These are phyloP conservation scores for Lethenteron camtschaticum DNA, from an alignment of 2,113 vertebrate species.

Conservation along the genomic window DNA sequence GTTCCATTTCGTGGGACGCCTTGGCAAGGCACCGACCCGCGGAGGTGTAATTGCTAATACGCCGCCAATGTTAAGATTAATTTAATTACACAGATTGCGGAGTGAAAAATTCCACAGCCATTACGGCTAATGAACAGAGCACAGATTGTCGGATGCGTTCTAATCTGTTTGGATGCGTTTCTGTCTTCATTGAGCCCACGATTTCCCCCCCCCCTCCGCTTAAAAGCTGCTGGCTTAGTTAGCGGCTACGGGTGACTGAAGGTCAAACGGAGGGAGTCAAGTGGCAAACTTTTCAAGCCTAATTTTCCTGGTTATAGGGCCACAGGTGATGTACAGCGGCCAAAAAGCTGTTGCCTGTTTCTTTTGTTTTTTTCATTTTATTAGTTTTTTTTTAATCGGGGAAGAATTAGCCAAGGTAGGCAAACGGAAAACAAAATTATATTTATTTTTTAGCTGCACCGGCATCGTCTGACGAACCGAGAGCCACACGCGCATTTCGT, in stretches of 20 bases:
- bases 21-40: conserved; percentile 1
- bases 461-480: no score
- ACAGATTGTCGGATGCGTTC: not conserved
- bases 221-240: not conserved
- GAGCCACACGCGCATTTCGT: no score
- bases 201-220: not conserved
- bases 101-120: not conserved
- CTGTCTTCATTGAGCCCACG: conserved; percentile 1
- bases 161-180: not conserved
- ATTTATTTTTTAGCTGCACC: no score
- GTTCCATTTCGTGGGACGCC: not conserved
- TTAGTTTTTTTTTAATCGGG: no score
- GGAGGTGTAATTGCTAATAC: not conserved
- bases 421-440: no score
- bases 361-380: no score
- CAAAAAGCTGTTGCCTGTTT: no score
- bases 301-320: no score
- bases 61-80: conserved; percentile 2
- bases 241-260: not conserved
- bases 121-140: conserved; percentile 4
- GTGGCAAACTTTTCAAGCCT: no score
- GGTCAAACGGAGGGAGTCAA: not conserved
- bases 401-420: no score
- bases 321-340: no score
- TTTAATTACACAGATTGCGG: conserved; percentile 4